A percentile compares a stretch with the other conserved stretches of the same genome.
Conservation (phyloP, 2,888 invertebrate genomes). For the Tiliacea aurago region DNA sequence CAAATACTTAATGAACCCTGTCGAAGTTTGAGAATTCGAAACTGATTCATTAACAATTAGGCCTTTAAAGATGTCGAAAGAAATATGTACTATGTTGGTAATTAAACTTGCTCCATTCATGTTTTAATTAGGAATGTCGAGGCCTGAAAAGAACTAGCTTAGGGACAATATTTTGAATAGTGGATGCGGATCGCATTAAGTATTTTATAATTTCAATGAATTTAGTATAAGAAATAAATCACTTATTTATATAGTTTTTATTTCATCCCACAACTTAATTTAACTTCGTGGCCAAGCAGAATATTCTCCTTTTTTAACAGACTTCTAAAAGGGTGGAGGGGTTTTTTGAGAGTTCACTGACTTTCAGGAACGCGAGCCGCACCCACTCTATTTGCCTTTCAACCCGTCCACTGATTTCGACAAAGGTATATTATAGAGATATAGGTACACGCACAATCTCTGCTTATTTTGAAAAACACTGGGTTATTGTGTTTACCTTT, state of each 20-base stretch:
- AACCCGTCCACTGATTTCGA: slow-evolving; percentile 12
- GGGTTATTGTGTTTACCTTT: background rate
- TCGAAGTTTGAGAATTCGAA: slow-evolving; percentile 52
- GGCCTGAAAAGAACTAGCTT: background rate
- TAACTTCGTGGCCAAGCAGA: background rate
- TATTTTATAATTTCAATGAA: background rate
- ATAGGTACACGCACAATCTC: background rate
- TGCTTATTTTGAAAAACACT: slow-evolving; percentile 13
- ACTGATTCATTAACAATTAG: slow-evolving; percentile 55
- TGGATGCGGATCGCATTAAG: background rate
- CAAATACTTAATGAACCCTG: slow-evolving; percentile 60
- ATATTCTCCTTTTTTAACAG: slow-evolving; percentile 8
- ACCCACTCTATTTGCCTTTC: slow-evolving; percentile 40
- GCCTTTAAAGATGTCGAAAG: slow-evolving; percentile 35
- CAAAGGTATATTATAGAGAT: slow-evolving; percentile 24
- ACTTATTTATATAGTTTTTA: background rate
- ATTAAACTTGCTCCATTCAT: slow-evolving; percentile 36
- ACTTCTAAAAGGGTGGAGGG: slow-evolving; percentile 7
- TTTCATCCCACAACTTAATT: background rate
- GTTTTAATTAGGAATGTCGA: slow-evolving; percentile 16
- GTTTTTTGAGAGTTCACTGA: slow-evolving; percentile 21
- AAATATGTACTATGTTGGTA: slow-evolving; percentile 23
- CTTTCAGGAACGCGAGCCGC: slow-evolving; percentile 25
- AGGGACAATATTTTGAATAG: background rate
- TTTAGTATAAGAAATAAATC: background rate